Conservation (phyloP, 1,140 invertebrate genomes). For the Zaprionus africanus region DNA sequence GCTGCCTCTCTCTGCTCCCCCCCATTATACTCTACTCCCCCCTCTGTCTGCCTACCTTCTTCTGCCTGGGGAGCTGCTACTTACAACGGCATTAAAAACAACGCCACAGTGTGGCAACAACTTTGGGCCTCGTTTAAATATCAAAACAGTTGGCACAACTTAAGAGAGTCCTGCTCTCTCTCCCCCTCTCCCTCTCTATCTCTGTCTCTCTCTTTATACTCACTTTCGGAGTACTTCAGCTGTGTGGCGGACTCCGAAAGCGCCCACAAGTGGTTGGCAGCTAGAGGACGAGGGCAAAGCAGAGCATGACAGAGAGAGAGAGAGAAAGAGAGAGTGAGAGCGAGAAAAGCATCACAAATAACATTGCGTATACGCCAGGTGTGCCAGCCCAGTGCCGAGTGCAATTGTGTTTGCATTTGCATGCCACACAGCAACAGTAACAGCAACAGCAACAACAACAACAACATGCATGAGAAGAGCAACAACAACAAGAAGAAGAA, state of each 20-base stretch:
- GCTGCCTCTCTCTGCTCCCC: not conserved
- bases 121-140: conserved; percentile 38
- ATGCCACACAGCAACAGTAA: not conserved
- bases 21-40: not conserved
- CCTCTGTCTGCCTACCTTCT: not conserved
- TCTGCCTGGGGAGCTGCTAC: not conserved
- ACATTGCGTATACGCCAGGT: conserved; percentile 35
- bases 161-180: conserved; percentile 23
- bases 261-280: conserved; percentile 69
- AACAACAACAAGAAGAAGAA: not conserved
- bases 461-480: not conserved
- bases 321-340: conserved; percentile 1
- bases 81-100: conserved; percentile 37
- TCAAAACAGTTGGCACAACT: conserved; percentile 28
- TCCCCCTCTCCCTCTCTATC: not conserved
- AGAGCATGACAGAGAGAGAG: not conserved
- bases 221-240: conserved; percentile 38
- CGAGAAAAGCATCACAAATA: conserved; percentile 23
- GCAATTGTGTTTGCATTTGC: conserved; percentile 17
- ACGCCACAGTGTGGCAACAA: conserved; percentile 40
- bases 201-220: not conserved
- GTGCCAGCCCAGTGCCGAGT: conserved; percentile 1
- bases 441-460: not conserved
- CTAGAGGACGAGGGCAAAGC: not conserved
- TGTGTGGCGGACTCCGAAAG: conserved; percentile 65